Evolutionary conservation across 1,140 invertebrate genomes (phyloP).

Genomic region (Eupristina koningsbergeri): DNA sequence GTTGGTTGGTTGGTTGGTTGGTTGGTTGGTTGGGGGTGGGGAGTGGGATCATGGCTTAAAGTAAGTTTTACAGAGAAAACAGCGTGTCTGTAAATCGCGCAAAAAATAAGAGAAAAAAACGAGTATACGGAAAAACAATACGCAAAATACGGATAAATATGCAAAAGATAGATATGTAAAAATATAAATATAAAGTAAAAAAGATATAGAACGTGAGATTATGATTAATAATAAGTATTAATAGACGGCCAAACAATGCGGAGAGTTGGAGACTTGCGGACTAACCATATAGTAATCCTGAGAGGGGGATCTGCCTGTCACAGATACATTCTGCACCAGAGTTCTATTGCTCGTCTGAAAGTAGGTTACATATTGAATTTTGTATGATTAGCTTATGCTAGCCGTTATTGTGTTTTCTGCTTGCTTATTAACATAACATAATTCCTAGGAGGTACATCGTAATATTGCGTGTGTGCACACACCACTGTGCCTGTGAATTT

Average conservation of each 20-base stretch:
- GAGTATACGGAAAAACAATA: constrained; percentile 26
- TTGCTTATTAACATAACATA: constrained; percentile 44
- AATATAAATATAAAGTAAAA: constrained; percentile 43
- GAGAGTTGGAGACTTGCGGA: constrained; percentile 71
- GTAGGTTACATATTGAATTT: constrained; percentile 74
- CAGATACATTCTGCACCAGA: constrained; percentile 75
- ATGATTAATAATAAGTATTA: constrained; percentile 62
- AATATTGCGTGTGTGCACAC: constrained; percentile 13
- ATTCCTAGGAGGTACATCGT: constrained; percentile 27
- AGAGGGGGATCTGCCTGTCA: constrained; percentile 75
- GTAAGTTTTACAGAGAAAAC: constrained; percentile 19
- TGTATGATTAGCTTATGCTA: constrained; percentile 59
- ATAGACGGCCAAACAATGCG: constrained; percentile 74
- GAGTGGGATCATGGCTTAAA: constrained; percentile 3
- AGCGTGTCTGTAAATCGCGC: constrained; percentile 36
- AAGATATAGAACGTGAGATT: constrained; percentile 47
- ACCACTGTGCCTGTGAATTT: too few relatives aligned
- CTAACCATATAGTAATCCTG: constrained; percentile 76
- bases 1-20: too few relatives aligned
- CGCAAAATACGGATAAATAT: constrained; percentile 39
- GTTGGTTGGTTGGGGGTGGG: background rate
- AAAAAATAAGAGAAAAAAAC: constrained; percentile 29
- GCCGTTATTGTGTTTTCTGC: constrained; percentile 53
- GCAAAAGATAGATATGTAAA: constrained; percentile 28
- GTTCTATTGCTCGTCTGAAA: constrained; percentile 75